Evolutionary conservation across 1,140 invertebrate species (phyloP).

Genomic region (Leptinotarsa lineolata): DNA sequence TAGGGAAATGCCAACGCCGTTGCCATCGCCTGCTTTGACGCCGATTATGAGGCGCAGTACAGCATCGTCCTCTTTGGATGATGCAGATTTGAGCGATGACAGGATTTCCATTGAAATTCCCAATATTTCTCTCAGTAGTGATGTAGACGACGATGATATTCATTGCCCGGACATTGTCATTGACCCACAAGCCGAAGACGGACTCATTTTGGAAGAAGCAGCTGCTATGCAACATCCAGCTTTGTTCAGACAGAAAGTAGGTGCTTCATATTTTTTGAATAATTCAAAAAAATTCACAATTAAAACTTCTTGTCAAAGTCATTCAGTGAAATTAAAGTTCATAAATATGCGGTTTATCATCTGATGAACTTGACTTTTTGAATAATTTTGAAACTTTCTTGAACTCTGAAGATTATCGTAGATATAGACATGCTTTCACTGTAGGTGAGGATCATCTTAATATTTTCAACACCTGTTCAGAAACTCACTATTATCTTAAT

Average conservation of each 20-base stretch:
- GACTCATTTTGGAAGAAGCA: conserved; percentile 54
- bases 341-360: too few relatives aligned
- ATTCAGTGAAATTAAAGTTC: too few relatives aligned
- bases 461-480: too few relatives aligned
- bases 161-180: conserved; percentile 48
- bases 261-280: not conserved
- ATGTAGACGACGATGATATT: conserved; percentile 50
- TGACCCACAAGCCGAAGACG: conserved; percentile 52
- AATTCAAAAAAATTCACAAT: too few relatives aligned
- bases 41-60: conserved; percentile 62
- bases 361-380: too few relatives aligned
- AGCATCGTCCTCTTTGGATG: conserved; percentile 55
- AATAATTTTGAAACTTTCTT: too few relatives aligned
- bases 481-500: too few relatives aligned
- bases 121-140: conserved; percentile 52
- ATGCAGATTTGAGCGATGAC: conserved; percentile 56
- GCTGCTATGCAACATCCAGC: conserved; percentile 50
- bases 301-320: too few relatives aligned
- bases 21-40: conserved; percentile 69
- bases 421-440: too few relatives aligned
- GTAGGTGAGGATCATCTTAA: too few relatives aligned
- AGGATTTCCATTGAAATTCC: conserved; percentile 56
- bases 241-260: conserved; percentile 46
- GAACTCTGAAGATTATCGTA: too few relatives aligned
- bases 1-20: conserved; percentile 71